Base-by-base conservation (phyloP, 2,888 invertebrate genomes). In the Caenorhabditis sinica region DNA sequence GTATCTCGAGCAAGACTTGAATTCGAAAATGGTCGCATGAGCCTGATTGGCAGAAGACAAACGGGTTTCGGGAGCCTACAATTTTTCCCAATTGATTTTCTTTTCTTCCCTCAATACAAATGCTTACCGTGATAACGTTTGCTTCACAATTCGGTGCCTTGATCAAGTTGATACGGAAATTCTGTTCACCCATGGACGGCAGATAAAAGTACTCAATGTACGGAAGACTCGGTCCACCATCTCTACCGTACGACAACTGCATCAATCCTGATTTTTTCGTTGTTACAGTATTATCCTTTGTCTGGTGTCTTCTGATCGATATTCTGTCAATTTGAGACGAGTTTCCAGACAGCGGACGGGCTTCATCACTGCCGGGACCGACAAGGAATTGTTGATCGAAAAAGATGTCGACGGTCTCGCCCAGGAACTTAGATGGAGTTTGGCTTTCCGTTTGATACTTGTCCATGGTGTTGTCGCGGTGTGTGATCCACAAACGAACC, bases 381-480 rank as follows among this genome's bases (percentile, higher is more conserved):
- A 79, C 65, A 13, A 72, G 20, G 25, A 79, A 71, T 49, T 79
- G 79, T 25, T 79, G 72, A 49, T 79, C 72, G 23, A 79, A 72
- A 36, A 79, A 79, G 25, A 79, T n/a, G 53, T 79, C 79, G 36
- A 79, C 65, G 0, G 72, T 72, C 13, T 79, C 72, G 0, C 0
- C n/a, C n/a, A n/a, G n/a, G n/a, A n/a, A n/a, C n/a, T n/a, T n/a
- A n/a, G n/a, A n/a, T n/a, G 23, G 8, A 72, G 45, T 33, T 45
- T 51, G 33, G 56, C 60, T 9, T 30, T 15, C 4, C 9, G 30
- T 0, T 43, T 25, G 30, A n/a, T 76, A 68, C 1, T 20, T 1
- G 8, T 58, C 36, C 28, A 58, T 30, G n/a, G 17, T 2, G 25
- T 15, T 13, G 1, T 23, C n/a, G 9, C 23, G 1, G 2, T 17